Conservation (phyloP, 2,888 invertebrate genomes). For the Tigriopus californicus region DNA sequence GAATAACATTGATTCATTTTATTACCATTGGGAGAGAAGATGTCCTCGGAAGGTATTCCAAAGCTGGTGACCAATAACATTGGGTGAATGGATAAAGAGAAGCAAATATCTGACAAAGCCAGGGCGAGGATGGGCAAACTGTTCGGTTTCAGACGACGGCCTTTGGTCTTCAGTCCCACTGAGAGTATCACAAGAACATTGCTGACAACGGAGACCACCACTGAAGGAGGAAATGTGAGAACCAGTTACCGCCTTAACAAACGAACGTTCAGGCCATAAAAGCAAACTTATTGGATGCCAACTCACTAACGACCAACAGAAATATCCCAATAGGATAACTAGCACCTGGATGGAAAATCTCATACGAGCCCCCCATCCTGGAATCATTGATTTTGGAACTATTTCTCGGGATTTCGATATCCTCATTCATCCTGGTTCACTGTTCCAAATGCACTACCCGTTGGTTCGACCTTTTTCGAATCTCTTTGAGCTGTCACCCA, state of each 20-base stretch:
- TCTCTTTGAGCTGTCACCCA: slow-evolving; percentile 33
- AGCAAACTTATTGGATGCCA: no score
- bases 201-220: slow-evolving; percentile 9
- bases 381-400: no score
- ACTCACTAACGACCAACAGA: no score
- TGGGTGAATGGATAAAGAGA: slow-evolving; percentile 19
- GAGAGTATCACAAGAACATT: slow-evolving; percentile 17
- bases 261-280: no score
- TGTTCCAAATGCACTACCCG: no score
- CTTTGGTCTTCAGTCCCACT: slow-evolving; percentile 12
- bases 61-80: slow-evolving; percentile 19
- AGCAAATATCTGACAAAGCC: slow-evolving; percentile 20
- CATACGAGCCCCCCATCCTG: no score
- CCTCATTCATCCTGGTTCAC: no score
- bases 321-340: no score
- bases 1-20: no score
- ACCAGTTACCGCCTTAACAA: no score
- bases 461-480: slow-evolving; percentile 26
- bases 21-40: slow-evolving; percentile 17
- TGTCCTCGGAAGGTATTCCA: slow-evolving; percentile 16
- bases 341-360: no score
- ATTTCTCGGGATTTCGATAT: no score
- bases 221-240: slow-evolving; percentile 9
- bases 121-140: slow-evolving; percentile 18
- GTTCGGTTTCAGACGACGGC: slow-evolving; percentile 14